Base-by-base conservation (phyloP, 2,888 invertebrate genomes). In the Chaetoderma sp. region DNA sequence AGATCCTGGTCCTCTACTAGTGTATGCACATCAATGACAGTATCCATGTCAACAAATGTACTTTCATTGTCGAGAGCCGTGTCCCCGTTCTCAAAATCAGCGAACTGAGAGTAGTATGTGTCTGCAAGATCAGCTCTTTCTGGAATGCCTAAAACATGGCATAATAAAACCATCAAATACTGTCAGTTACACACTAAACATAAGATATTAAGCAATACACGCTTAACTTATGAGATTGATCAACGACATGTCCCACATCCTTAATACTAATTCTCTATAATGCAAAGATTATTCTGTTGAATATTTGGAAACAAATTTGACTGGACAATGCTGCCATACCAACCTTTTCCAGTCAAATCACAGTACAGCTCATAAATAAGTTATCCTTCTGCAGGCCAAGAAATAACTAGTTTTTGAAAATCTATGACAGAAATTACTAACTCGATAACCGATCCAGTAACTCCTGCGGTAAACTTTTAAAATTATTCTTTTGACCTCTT, bases 81-180 rank as follows among this genome's bases (percentile, higher is more conserved):
- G 25, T 55, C 65, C 36, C 72, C 78, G 4, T 60, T 60, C 10
- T 64, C 71, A 68, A 81, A 81, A 49, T 83, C 83, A 8, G 80
- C 73, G 72, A 78, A 86, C 72, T 85, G 85, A n/a, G 80, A 80
- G 71, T 86, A 86, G 66, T 81, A 86, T 0, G 84, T 83, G 50
- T 86, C 80, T 3, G 86, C 86, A 32, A 84, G 67, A 16, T 82
- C 80, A 32, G 82, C 78, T 36, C 77, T 77, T 25, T 81, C 83
- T 13, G 86, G 86, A 32, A 86, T 81, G 57, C 85, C 86, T 85
- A 60, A 3, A 63, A n/a, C n/a, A n/a, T n/a, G n/a, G n/a, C n/a
- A n/a, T n/a, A n/a, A n/a, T n/a, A 60, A 33, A 13, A 50, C 57
- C 18, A 28, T 1, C 18, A 60, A 30, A 16, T 13, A 23, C 3